Percentiles rank a stretch among this genome's conserved stretches.
Evolutionary conservation across 2,113 vertebrate genomes (phyloP).

Genomic region (Grammomys dolichurus): DNA sequence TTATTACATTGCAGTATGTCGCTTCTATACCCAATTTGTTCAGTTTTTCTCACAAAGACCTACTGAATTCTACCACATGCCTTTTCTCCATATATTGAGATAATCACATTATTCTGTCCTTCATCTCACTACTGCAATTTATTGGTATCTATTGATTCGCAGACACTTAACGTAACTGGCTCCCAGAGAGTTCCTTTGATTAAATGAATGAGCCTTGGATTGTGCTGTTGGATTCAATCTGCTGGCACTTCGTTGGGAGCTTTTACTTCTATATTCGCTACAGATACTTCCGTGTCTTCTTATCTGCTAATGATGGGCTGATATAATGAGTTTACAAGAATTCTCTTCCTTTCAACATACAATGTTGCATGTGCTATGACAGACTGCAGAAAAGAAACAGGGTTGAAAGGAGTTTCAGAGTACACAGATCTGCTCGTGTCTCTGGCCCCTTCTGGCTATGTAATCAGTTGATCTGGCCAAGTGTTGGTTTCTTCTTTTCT

Average conservation of each 20-base stretch:
- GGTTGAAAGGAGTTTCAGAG: neutral
- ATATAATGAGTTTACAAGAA: neutral
- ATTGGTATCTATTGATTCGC: neutral
- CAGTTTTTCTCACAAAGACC: neutral
- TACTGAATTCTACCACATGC: neutral
- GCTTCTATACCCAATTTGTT: neutral
- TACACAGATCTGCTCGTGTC: neutral
- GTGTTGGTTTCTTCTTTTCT: neutral
- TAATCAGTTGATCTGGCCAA: conserved; percentile 27
- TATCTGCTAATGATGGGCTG: neutral
- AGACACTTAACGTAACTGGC: neutral
- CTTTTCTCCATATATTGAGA: neutral
- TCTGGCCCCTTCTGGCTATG: neutral
- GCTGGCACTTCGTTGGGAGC: neutral
- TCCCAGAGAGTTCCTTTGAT: neutral
- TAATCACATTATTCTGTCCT: neutral
- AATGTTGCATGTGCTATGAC: neutral
- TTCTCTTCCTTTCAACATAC: neutral
- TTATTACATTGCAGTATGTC: too few species aligned
- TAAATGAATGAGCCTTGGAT: neutral
- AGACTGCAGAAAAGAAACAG: neutral
- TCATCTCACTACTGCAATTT: neutral
- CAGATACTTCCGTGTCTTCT: neutral
- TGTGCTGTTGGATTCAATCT: neutral
- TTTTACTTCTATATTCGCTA: neutral